These are phyloP conservation scores for Nothocercus julius DNA, from an alignment of 2,113 vertebrate genomes.

Conservation along the genomic window DNA sequence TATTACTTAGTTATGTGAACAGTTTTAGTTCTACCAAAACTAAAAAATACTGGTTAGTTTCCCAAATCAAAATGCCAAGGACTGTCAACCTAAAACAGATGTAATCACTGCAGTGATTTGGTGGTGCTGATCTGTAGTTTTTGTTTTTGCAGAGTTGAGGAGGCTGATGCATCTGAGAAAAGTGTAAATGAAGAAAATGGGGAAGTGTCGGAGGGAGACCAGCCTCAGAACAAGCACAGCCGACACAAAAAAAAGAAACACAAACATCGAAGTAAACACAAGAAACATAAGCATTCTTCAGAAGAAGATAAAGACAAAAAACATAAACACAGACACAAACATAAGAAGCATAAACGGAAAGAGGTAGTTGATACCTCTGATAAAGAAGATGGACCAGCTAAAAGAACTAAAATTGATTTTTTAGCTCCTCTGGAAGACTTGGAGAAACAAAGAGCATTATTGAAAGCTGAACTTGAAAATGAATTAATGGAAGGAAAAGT, in stretches of 20 bases:
- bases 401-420: slow-evolving; percentile 94
- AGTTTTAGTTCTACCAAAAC: neutral
- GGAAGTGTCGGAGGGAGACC: slow-evolving; percentile 91
- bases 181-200: slow-evolving; percentile 95
- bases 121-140: slow-evolving; percentile 1
- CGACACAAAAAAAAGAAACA: slow-evolving; percentile 99
- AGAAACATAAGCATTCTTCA: slow-evolving; percentile 95
- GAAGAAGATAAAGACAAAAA: slow-evolving; percentile 95
- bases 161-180: slow-evolving; percentile 87
- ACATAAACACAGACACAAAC: slow-evolving; percentile 96
- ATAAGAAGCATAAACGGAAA: slow-evolving; percentile 97
- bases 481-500: slow-evolving; percentile 98
- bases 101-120: neutral
- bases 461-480: slow-evolving; percentile 98
- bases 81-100: neutral
- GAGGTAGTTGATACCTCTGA: slow-evolving; percentile 79
- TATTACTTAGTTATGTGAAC: neutral
- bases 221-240: slow-evolving; percentile 85
- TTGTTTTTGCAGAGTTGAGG: slow-evolving; percentile 82
- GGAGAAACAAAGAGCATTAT: slow-evolving; percentile 96
- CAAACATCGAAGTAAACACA: slow-evolving; percentile 98
- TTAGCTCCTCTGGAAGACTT: slow-evolving; percentile 94
- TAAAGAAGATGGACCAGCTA: slow-evolving; percentile 86
- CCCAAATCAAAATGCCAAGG: neutral
- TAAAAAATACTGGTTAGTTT: neutral